Evolutionary conservation across 2,888 invertebrate genomes (phyloP), one percentile per base, ranked within the genome.

Genomic region (Silvanus unidentatus): DNA sequence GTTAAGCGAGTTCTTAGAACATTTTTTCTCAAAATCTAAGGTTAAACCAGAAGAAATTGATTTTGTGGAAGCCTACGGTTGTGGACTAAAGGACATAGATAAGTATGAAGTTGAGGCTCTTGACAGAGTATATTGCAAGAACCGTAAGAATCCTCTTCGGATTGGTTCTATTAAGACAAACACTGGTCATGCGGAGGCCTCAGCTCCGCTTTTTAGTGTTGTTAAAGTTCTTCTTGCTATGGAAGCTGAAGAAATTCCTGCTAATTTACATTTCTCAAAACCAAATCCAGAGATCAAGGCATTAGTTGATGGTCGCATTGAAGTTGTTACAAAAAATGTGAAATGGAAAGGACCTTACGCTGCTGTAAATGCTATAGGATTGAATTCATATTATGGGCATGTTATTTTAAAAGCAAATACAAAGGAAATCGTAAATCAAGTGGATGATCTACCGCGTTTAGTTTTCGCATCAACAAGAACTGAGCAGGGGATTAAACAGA

Each of bases 131-230:
- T 94, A 94, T 73, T 94, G 94, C 74, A 82, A 84, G 68, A 82
- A 83, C 50, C 80, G 94, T 27, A 75, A 77, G 43, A 70, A 71
- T 11, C 94, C 97, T 4, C 77, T 99, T 39, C 72, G 94, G 40
- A 81, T 99, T 56, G 98, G 98, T 5, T 94, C 96, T 0, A 89
- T 96, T 0, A 99, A 99, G 72, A 90, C 95, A 1, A 97, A 97
- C 73, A 92, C 97, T 86, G 98, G 98, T 1, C 98, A 99, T 70
- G 85, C 94, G 9, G 98, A 99, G 73, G 91, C 96, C 1, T 85
- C 87, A 1, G 86, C 89, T 28, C 91, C 91, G 13, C 76, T 96
- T 22, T 88, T 93, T 64, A 85, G 92, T 4, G 76, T 97, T 49
- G 90, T 89, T 10, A 97, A 97, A 73, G 80, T 92, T 37, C 68